Conservation (phyloP, 2,113 vertebrate species). For the Entomyzon cyanotis region DNA sequence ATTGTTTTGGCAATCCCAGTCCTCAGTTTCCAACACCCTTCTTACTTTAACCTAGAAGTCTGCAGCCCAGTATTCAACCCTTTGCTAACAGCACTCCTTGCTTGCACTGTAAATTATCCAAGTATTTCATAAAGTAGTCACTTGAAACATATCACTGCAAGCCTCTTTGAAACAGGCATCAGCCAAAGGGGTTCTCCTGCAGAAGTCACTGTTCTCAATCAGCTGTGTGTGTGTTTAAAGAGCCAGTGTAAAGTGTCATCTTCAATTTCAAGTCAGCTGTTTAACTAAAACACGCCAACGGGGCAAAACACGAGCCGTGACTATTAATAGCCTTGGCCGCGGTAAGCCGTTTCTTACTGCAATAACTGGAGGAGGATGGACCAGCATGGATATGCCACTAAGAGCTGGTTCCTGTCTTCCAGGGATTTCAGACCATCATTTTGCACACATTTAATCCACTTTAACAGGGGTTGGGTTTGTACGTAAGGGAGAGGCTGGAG, state of each 20-base stretch:
- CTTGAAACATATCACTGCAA: not conserved
- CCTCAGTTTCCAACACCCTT: not conserved
- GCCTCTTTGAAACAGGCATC: not conserved
- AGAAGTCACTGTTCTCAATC: not conserved
- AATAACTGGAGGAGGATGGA: not conserved
- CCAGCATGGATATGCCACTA: not conserved
- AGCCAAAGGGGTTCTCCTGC: not conserved
- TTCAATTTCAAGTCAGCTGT: slow-evolving; percentile 60
- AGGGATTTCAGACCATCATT: not conserved
- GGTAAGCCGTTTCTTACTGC: slow-evolving; percentile 11
- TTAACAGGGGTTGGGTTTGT: not conserved
- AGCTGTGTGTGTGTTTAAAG: not conserved
- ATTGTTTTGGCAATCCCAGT: not conserved
- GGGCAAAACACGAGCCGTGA: slow-evolving; percentile 23
- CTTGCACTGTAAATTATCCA: not conserved
- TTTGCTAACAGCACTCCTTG: not conserved
- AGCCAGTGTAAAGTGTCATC: slow-evolving; percentile 4
- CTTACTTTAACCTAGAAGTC: not conserved
- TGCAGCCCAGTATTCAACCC: not conserved
- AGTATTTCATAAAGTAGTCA: not conserved
- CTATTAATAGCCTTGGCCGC: slow-evolving; percentile 51
- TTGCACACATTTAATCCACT: not conserved
- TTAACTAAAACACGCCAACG: not conserved
- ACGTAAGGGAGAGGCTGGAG: not conserved
- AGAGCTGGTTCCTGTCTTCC: not conserved